Evolutionary conservation across 2,113 vertebrate species (phyloP), one percentile per base, ranked within the genome.

Genomic region (Azemiops feae): DNA sequence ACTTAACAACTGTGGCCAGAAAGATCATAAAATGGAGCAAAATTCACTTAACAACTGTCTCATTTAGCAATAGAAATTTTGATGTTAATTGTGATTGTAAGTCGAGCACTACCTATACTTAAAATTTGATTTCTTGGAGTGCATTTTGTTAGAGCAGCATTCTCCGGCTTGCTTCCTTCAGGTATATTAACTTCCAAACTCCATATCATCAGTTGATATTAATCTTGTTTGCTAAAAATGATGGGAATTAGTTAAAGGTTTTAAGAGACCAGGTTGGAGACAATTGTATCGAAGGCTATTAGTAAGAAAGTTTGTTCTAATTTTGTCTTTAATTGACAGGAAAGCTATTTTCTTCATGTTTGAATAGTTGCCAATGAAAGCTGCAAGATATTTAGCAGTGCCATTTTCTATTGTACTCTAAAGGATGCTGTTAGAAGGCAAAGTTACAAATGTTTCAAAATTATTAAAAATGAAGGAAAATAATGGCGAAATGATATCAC

Each of bases 391-490:
- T 98, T 97, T 93, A 96, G 97, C 94, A 0, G 93, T 99, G 93
- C 98, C 86, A 97, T 85, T 1, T 99, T 99, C 96, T 98, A 98
- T 94, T 98, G 98, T 55, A 99, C 98, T 5, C 99, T 50, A 98
- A 93, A 98, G 97, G 1, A 96, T 96, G 30, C 96, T 99, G 30
- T 98, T 99, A 97, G 97, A 99, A 98, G 98, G 99, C 99, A 97
- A 58, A 4, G 3, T 39, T 57, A 39, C 9, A 88, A 34, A 23
- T 16, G 52, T 39, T 54, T 23, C 39, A 30, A 89, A 89, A 53
- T 53, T 54, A 87, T 53, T 87, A n/a, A n/a, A 47, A 87, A 50
- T 50, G 30, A 88, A n/a, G 3, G 53, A 34, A 34, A 53, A 54
- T 81, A 81, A 20, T 81, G 74, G 20, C 7, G 43, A 43, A 43